These are phyloP conservation scores for Thereuonema tuberculata DNA, from an alignment of 1,140 invertebrate species.

Conservation along the genomic window DNA sequence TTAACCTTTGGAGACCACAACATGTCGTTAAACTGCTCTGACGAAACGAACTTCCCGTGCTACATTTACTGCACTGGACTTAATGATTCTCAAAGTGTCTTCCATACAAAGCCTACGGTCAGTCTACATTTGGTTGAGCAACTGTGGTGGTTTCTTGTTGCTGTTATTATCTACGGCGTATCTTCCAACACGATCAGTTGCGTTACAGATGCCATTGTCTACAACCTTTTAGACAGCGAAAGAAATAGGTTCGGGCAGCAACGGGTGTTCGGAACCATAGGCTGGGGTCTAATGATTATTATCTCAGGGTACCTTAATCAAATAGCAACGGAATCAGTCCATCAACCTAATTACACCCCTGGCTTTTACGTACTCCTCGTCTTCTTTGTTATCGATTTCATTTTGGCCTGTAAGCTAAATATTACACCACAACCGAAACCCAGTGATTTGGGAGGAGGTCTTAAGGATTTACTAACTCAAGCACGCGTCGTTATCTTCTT, in stretches of 20 bases:
- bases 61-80: neutral
- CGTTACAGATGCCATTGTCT: neutral
- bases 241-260: neutral
- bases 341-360: neutral
- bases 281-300: neutral
- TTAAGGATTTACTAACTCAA: neutral
- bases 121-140: neutral
- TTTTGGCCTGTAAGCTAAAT: neutral
- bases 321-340: no score
- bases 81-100: neutral
- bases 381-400: neutral
- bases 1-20: neutral
- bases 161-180: neutral
- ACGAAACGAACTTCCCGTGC: no score
- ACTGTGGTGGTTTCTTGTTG: neutral
- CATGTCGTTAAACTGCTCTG: neutral
- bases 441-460: neutral
- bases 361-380: neutral
- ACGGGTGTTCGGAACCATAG: neutral
- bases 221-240: neutral
- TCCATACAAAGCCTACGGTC: neutral
- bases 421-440: neutral
- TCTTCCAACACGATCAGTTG: neutral
- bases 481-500: neutral
- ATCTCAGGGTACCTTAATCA: neutral